Percentiles rank a stretch among this genome's conserved stretches.
phyloP scores from a whole-genome alignment of 1,140 invertebrate species.

The Lycorma delicatula region DNA sequence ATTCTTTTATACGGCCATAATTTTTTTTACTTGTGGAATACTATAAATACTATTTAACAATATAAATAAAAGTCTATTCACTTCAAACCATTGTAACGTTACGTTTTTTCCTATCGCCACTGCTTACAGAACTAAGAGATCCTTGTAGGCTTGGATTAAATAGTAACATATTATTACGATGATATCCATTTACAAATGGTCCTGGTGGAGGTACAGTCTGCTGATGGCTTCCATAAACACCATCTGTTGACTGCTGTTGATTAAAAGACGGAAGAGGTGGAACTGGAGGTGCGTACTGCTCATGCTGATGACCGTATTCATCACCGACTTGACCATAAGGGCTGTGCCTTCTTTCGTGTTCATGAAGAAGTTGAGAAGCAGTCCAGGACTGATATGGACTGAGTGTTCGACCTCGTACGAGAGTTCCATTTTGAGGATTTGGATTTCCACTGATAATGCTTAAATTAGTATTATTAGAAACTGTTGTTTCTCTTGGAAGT shows the following conservation, averaged over 20 bases:
- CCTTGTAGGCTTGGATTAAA: constrained; percentile 46
- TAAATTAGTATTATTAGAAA: constrained; percentile 20
- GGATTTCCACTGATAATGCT: constrained; percentile 26
- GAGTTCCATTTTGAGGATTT: constrained; percentile 32
- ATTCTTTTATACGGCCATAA: too few species aligned
- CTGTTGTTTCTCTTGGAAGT: constrained; percentile 4
- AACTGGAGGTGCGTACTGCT: constrained; percentile 25
- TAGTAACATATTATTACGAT: constrained; percentile 35
- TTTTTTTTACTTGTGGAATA: too few species aligned
- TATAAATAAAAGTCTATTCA: too few species aligned
- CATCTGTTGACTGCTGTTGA: constrained; percentile 31
- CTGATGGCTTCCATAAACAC: constrained; percentile 36
- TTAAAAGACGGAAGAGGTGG: constrained; percentile 25
- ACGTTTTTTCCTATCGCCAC: constrained; percentile 43
- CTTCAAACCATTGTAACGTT: constrained; percentile 49
- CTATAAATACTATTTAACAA: too few species aligned
- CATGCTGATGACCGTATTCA: constrained; percentile 21
- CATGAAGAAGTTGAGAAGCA: constrained; percentile 47
- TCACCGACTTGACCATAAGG: constrained; percentile 34
- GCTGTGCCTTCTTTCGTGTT: constrained; percentile 47
- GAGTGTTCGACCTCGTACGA: constrained; percentile 39
- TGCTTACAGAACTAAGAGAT: constrained; percentile 45
- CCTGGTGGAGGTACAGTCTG: constrained; percentile 28
- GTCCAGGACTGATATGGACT: constrained; percentile 49
- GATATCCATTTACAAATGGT: constrained; percentile 37